Percentiles rank a stretch among this genome's conserved stretches.
Evolutionary conservation across 2,113 vertebrate species (phyloP).

Genomic region (Choloepus hoffmanni): DNA sequence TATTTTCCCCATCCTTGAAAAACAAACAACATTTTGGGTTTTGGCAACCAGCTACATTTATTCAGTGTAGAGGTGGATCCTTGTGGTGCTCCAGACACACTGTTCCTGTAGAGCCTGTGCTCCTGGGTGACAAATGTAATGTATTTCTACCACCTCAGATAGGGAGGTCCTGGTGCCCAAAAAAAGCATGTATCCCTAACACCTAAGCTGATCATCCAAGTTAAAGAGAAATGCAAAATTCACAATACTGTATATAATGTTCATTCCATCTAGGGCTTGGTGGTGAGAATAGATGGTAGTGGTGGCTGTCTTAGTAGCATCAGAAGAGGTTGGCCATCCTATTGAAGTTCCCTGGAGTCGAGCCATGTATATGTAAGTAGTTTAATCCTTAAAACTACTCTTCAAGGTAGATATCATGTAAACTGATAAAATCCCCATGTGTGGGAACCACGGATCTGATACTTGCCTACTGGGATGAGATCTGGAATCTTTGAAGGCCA

Average conservation of each 20-base stretch:
- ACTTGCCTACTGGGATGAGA: background rate
- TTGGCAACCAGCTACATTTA: background rate
- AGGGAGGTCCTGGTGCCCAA: background rate
- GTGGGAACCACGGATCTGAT: background rate
- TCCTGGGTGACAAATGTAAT: background rate
- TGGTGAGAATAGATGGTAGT: background rate
- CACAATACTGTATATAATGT: background rate
- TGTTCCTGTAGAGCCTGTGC: background rate
- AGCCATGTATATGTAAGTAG: background rate
- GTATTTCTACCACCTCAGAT: background rate
- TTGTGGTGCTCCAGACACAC: background rate
- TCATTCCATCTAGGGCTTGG: background rate
- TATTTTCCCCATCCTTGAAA: background rate
- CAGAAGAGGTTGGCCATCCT: background rate
- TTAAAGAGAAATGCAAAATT: background rate
- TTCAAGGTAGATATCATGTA: background rate
- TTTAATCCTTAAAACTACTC: conserved; percentile 11
- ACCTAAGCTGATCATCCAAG: background rate
- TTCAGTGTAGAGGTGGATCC: background rate
- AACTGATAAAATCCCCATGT: background rate
- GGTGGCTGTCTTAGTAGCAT: background rate
- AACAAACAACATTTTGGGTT: background rate
- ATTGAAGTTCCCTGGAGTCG: conserved; percentile 17
- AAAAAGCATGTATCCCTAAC: background rate
- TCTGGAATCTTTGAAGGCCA: background rate